These are phyloP conservation scores for Nomada fucata DNA, from an alignment of 2,888 invertebrate genomes.

Conservation along the genomic window DNA sequence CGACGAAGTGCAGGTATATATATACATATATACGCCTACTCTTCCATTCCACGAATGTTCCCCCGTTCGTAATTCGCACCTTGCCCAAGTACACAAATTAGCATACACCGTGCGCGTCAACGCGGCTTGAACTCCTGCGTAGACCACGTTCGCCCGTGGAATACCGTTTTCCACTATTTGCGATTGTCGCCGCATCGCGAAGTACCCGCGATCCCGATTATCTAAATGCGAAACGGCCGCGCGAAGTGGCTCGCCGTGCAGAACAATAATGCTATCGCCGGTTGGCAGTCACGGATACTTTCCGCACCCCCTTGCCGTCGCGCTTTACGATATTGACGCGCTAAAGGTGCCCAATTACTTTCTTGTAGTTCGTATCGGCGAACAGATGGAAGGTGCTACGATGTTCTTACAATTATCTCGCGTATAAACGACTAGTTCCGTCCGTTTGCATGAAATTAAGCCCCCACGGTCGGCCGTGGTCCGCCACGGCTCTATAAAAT, in stretches of 20 bases:
- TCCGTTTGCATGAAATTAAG: slow-evolving; percentile 28
- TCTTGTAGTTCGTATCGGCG: background rate
- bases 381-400: background rate
- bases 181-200: slow-evolving; percentile 24
- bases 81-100: slow-evolving; percentile 16
- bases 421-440: background rate
- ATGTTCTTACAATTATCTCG: slow-evolving; percentile 13
- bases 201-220: slow-evolving; percentile 34
- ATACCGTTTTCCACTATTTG: slow-evolving; percentile 27
- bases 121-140: slow-evolving; percentile 12
- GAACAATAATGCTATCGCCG: slow-evolving; percentile 15
- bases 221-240: slow-evolving; percentile 30
- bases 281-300: background rate
- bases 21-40: background rate
- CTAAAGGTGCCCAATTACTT: background rate
- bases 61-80: slow-evolving; percentile 11
- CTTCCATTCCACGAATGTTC: slow-evolving; percentile 11
- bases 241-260: slow-evolving; percentile 10
- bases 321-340: background rate
- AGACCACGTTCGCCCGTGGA: background rate
- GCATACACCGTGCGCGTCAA: slow-evolving; percentile 23
- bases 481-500: background rate
- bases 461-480: background rate
- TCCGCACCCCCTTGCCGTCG: background rate
- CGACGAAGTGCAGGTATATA: background rate